Conservation (phyloP, 37 sponge, comb jelly and placozoan species). For the Bolinopsis microptera region DNA sequence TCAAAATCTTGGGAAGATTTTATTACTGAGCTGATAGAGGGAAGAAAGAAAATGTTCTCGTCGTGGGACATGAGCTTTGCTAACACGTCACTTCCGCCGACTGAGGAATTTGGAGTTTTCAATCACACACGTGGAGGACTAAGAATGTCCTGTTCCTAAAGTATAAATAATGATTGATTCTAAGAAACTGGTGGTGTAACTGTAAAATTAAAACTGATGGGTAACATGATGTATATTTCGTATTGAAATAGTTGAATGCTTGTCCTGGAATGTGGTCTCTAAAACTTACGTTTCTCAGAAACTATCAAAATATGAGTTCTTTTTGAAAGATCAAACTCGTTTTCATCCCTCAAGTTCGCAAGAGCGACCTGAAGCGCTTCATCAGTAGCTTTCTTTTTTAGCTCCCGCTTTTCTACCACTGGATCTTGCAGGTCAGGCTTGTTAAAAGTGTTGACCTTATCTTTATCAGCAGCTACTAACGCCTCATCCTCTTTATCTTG, state of each 20-base stretch:
- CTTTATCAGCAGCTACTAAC: neutral
- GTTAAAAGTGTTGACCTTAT: neutral
- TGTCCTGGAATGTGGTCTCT: no score
- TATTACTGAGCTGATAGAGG: neutral
- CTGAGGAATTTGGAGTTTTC: neutral
- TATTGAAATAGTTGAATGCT: no score
- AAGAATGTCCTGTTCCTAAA: no score
- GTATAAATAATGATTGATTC: no score
- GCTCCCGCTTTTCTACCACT: neutral
- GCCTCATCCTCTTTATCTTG: neutral
- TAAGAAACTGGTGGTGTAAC: no score
- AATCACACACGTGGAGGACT: no score
- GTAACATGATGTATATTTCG: no score
- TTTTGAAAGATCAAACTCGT: neutral
- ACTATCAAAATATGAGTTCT: neutral
- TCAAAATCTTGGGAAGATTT: neutral
- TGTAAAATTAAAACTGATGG: no score
- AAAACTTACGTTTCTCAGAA: slow-evolving; percentile 51
- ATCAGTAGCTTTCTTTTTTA: neutral
- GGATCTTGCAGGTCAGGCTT: neutral
- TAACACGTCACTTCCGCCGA: neutral
- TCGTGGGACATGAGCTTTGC: neutral
- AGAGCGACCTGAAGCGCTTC: neutral
- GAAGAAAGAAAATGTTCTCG: slow-evolving; percentile 29
- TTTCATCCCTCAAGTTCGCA: neutral